Evolutionary conservation across 2,797 vertebrate genomes (phyloP).

Genomic region (Yasuhikotakia modesta): DNA sequence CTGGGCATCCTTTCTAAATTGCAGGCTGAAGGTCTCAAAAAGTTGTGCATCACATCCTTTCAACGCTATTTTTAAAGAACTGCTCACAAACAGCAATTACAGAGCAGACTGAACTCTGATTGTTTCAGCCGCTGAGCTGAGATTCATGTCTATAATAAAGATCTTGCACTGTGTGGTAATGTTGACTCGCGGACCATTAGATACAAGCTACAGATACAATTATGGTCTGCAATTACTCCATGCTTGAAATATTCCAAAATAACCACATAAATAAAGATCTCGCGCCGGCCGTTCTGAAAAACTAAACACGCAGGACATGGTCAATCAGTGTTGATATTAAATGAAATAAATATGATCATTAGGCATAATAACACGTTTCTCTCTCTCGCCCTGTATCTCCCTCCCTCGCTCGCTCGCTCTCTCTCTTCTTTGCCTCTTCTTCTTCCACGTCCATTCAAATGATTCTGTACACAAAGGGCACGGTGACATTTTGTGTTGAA

Average conservation of each 20-base stretch:
- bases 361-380: conserved; percentile 24
- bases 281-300: conserved; percentile 7
- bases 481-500: conserved; percentile 76
- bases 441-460: conserved; percentile 64
- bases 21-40: background rate
- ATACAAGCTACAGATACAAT: conserved; percentile 6
- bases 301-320: conserved; percentile 13
- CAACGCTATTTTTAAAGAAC: background rate
- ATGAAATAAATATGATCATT: conserved; percentile 47
- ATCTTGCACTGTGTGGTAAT: conserved; percentile 6
- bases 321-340: conserved; percentile 35
- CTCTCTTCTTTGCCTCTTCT: conserved; percentile 42
- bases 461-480: conserved; percentile 74
- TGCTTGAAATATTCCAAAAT: conserved; percentile 28
- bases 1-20: background rate
- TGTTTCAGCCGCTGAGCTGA: conserved; percentile 27
- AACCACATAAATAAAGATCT: conserved; percentile 31
- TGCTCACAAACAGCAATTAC: conserved; percentile 22
- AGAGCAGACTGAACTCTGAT: conserved; percentile 12
- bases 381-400: conserved; percentile 19
- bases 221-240: conserved; percentile 19
- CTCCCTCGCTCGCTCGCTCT: conserved; percentile 27
- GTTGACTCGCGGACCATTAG: conserved; percentile 25
- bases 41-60: background rate
- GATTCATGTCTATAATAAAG: conserved; percentile 41